A percentile compares a stretch with the other conserved stretches of the same genome.
These are phyloP conservation scores for Pteropus alecto DNA, from an alignment of 2,113 vertebrate species.

Conservation along the genomic window DNA sequence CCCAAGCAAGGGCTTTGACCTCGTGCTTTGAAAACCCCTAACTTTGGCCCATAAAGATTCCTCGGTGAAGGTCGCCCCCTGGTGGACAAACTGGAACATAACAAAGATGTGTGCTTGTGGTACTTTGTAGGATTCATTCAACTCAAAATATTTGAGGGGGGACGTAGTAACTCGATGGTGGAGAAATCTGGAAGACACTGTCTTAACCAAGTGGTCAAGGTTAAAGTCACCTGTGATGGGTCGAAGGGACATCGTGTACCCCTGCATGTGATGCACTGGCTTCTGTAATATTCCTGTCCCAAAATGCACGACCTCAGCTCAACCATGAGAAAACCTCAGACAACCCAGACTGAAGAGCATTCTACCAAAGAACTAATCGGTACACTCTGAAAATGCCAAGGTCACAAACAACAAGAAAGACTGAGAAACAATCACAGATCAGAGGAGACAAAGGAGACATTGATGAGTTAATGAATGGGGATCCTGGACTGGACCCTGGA, in stretches of 20 bases:
- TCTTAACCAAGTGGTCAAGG: background rate
- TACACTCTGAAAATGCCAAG: background rate
- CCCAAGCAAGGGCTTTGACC: background rate
- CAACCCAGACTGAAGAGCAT: background rate
- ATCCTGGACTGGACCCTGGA: accelerated
- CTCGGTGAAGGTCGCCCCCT: constrained; percentile 35
- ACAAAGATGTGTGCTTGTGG: background rate
- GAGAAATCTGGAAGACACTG: background rate
- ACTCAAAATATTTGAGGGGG: background rate
- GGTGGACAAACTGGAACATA: constrained; percentile 2
- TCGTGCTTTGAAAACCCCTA: background rate
- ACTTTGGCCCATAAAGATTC: background rate
- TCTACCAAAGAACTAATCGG: accelerated
- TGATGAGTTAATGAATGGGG: accelerated
- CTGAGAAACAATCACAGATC: accelerated
- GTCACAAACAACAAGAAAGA: background rate
- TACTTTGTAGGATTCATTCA: accelerated
- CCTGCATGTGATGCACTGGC: background rate
- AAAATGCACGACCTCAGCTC: background rate
- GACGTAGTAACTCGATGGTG: no score
- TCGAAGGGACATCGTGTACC: no score
- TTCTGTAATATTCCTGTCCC: background rate
- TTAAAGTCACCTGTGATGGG: background rate
- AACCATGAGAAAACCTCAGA: background rate
- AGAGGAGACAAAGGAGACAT: accelerated